Base-by-base conservation (phyloP, 53 echinoderm and acorn worm species). In the Stichopus horrens region DNA sequence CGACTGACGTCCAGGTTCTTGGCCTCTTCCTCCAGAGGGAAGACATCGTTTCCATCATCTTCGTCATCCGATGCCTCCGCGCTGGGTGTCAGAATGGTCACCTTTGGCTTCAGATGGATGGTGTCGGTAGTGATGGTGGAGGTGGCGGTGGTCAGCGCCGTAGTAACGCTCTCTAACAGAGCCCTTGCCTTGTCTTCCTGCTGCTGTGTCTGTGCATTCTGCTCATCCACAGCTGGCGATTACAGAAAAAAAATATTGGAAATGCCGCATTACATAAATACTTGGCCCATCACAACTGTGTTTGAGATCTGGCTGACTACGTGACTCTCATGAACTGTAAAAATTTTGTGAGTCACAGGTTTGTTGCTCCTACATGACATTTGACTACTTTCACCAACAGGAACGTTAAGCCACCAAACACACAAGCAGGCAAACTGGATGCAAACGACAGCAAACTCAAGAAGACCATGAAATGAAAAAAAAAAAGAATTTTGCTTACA, bases 161-260 rank as follows among this genome's bases (percentile, higher is more conserved):
- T 87, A 16, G 92, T 88, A 4, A 91, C 93, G 83, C 89, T 92
- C 7, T 90, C 86, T 7, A 85, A 71, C 37, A 91, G 78, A 23
- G 93, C 91, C 87, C 88, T 92, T 5, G 93, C 94, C 81, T 93
- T 94, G 23, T 93, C 94, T 66, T 94, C 95, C 22, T 97, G 98
- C 74, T 95, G 91, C 80, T 97, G 89, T 22, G 95, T 95, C 66
- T 94, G 95, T 67, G 94, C 98, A 73, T 97, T 97, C 88, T 97
- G 98, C 91, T 97, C 98, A 90, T 97, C 98, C 23, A 97, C 97
- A 83, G 98, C 98, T 97, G 87, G 37, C 10, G 86, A 88, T 9
- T 21, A 58, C 22, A 83, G 19, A 75, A 9, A 75, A 23, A 14
- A 67, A n/a, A 67, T 67, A n/a, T 14, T 67, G 11, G 1, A 67